Evolutionary conservation across 2,888 invertebrate species (phyloP), one percentile per base, ranked within the genome.

Genomic region (Andrena camellia): DNA sequence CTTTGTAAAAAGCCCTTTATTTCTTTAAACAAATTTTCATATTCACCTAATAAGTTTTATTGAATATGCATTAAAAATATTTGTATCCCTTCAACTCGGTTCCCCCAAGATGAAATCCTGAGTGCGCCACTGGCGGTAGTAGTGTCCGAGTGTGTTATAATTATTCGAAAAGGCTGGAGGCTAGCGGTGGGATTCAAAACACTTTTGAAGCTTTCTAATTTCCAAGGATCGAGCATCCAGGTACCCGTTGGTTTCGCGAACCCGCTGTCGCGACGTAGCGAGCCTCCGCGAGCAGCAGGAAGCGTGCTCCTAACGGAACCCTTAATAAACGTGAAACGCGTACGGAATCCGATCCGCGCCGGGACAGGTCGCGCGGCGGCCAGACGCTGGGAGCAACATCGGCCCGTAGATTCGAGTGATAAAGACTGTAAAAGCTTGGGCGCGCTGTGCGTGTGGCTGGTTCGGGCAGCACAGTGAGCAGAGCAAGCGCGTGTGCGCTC

Each of bases 391-490:
- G 70, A 68, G 69, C 70, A 71, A 70, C 60, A 70, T 71, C 69
- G 75, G 74, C 42, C 54, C 72, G 81, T 75, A 90, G 91, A 91
- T 91, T 90, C 84, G 86, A 71, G 89, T 88, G 91, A 92, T 91
- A 91, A 91, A 90, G 87, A 88, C 82, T 88, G 89, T 76, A 86
- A 78, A 84, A 79, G 80, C 78, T 76, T 74, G 86, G 66, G 74
- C 70, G 63, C 88, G 89, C 89, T 90, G 90, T 91, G 89, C 86
- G 86, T 88, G 79, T 81, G 81, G 83, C 68, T 71, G 83, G 77
- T 54, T 78, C 85, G 85, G 91, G 91, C 91, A 91, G 91, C 86
- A 89, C 92, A 90, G 90, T 90, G 88, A 91, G 91, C 86, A 88
- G 91, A 89, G 90, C 90, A 88, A 91, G 87, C 87, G 84, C 84